A percentile compares a stretch with the other conserved stretches of the same genome.
phyloP scores from a whole-genome alignment of 2,888 invertebrate genomes.

The Lamellibrachia columna region DNA sequence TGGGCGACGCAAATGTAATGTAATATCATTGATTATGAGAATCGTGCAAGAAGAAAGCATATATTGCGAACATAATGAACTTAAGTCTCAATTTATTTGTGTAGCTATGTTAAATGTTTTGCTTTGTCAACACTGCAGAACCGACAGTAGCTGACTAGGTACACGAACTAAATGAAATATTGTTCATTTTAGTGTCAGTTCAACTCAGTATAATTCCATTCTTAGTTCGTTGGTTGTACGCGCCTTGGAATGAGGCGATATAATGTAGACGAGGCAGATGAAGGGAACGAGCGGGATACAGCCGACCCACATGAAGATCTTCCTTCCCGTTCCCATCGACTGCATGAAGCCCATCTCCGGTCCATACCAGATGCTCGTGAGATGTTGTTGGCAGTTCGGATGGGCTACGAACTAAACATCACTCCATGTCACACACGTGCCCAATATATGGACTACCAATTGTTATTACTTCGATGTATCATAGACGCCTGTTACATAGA shows the following conservation, averaged over 20 bases:
- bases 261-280: conserved; percentile 62
- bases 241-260: conserved; percentile 63
- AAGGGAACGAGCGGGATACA: conserved; percentile 47
- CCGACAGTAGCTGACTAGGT: too few relatives aligned
- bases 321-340: conserved; percentile 67
- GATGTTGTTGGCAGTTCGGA: conserved; percentile 77
- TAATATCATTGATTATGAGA: too few relatives aligned
- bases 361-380: conserved; percentile 77
- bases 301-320: conserved; percentile 50
- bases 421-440: background rate
- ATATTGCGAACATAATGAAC: too few relatives aligned
- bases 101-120: too few relatives aligned
- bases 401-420: conserved; percentile 75
- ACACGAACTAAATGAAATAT: too few relatives aligned
- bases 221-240: background rate
- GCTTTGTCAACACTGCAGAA: too few relatives aligned
- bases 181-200: background rate
- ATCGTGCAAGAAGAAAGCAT: too few relatives aligned
- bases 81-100: too few relatives aligned
- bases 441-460: background rate
- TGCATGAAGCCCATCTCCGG: conserved; percentile 72
- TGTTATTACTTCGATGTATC: background rate
- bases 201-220: background rate
- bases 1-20: too few relatives aligned
- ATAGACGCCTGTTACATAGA: background rate